These are phyloP conservation scores for Portevinia maculata DNA, from an alignment of 2,888 invertebrate species.

Conservation along the genomic window DNA sequence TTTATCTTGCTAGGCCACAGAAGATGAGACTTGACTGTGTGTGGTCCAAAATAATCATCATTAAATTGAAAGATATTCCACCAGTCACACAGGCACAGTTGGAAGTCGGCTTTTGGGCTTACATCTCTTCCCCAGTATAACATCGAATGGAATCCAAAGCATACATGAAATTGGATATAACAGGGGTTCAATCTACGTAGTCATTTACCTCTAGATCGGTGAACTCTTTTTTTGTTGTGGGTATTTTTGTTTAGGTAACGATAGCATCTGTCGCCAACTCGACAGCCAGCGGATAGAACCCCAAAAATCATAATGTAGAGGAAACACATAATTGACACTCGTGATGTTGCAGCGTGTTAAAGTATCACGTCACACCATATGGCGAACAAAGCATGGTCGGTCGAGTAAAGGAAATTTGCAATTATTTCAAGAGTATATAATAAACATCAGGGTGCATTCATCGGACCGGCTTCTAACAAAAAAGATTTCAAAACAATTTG, in stretches of 20 bases:
- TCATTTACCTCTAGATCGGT: constrained; percentile 8
- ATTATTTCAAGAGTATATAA: constrained; percentile 22
- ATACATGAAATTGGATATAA: constrained; percentile 23
- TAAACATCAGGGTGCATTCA: constrained; percentile 1
- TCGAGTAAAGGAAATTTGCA: constrained; percentile 13
- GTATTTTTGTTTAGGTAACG: background rate
- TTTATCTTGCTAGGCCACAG: background rate
- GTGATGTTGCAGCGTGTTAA: constrained; percentile 12
- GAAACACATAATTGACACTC: constrained; percentile 15
- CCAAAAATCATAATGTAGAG: background rate
- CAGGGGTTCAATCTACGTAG: background rate
- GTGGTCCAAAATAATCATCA: constrained; percentile 31
- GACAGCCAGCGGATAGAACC: background rate
- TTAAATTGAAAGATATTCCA: constrained; percentile 5
- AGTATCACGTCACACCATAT: constrained; percentile 16
- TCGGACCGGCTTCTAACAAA: background rate
- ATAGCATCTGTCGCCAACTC: constrained; percentile 34
- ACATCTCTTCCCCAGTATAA: background rate
- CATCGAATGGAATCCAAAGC: background rate
- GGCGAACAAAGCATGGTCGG: constrained; percentile 24
- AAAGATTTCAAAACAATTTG: constrained; percentile 12
- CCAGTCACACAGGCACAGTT: constrained; percentile 5
- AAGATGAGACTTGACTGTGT: constrained; percentile 13
- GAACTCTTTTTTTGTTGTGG: background rate
- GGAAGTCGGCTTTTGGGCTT: constrained; percentile 18